phyloP scores from a whole-genome alignment of 1,140 invertebrate species.

The Lucilia sericata region DNA sequence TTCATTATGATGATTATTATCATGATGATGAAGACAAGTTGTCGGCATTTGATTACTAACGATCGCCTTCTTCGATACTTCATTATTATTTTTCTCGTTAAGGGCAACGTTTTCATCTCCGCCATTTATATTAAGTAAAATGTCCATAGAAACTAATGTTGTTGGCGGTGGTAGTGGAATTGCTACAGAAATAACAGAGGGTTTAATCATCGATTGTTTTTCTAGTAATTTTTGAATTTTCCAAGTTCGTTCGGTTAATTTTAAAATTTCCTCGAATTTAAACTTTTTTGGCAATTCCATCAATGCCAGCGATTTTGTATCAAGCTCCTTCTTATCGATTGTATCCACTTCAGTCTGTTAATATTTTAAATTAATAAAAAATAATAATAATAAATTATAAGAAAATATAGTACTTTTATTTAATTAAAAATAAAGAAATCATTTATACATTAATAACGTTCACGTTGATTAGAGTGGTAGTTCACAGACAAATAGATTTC shows the following conservation, averaged over 20 bases:
- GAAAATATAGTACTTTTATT: too few species aligned
- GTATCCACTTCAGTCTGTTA: too few species aligned
- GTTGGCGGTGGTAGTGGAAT: slow-evolving; percentile 53
- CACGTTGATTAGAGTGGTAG: too few species aligned
- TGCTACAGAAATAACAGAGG: slow-evolving; percentile 45
- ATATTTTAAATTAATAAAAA: too few species aligned
- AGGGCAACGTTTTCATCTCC: background rate
- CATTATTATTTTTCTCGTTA: background rate
- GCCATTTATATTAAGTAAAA: background rate
- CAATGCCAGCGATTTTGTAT: background rate
- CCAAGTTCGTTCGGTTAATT: slow-evolving; percentile 20
- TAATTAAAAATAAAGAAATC: too few species aligned
- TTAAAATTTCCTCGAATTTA: slow-evolving; percentile 23
- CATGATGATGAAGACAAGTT: slow-evolving; percentile 21
- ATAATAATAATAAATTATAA: too few species aligned
- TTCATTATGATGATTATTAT: slow-evolving; percentile 36
- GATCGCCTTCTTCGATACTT: background rate
- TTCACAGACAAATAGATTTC: too few species aligned
- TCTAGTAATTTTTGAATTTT: slow-evolving; percentile 37
- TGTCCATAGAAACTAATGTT: background rate
- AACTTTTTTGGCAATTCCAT: slow-evolving; percentile 22
- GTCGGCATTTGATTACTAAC: background rate
- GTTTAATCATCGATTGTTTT: slow-evolving; percentile 31
- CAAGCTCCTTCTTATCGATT: background rate
- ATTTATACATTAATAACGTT: too few species aligned